These are phyloP conservation scores for Anolis sagrei DNA, from an alignment of 2,113 vertebrate genomes.

Conservation along the genomic window DNA sequence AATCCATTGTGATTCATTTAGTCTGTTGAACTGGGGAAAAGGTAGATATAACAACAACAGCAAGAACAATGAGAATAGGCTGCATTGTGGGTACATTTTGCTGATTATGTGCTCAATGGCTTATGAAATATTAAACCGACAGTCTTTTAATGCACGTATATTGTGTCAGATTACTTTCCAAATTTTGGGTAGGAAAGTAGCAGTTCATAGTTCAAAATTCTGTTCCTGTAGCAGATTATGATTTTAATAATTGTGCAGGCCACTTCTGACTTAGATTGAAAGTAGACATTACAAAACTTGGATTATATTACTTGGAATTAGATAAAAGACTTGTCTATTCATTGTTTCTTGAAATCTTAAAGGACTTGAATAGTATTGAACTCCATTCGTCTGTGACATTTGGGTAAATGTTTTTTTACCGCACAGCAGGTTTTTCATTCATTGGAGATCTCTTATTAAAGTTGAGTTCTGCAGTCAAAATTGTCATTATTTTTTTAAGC, in stretches of 20 bases:
- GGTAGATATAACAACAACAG: no score
- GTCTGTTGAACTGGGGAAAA: no score
- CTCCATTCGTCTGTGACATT: background rate
- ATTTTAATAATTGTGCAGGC: constrained; percentile 6
- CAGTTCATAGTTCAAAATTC: no score
- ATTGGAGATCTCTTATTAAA: background rate
- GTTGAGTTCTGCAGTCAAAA: background rate
- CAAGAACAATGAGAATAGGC: background rate
- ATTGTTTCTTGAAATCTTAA: background rate
- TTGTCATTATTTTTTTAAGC: no score
- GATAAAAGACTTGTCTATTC: background rate
- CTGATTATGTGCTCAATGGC: background rate
- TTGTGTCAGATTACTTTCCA: background rate
- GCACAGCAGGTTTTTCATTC: background rate
- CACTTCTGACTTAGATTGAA: background rate
- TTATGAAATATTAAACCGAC: background rate
- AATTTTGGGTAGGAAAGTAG: background rate
- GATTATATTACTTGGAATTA: background rate
- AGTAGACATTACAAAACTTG: background rate
- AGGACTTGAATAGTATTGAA: background rate
- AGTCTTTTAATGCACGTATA: background rate
- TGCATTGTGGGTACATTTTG: background rate
- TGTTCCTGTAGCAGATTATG: background rate
- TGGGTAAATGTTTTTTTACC: background rate
- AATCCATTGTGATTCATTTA: no score